A percentile compares a stretch with the other conserved stretches of the same genome.
These are phyloP conservation scores for Leptura quadrifasciata DNA, from an alignment of 2,888 invertebrate genomes.

Conservation along the genomic window DNA sequence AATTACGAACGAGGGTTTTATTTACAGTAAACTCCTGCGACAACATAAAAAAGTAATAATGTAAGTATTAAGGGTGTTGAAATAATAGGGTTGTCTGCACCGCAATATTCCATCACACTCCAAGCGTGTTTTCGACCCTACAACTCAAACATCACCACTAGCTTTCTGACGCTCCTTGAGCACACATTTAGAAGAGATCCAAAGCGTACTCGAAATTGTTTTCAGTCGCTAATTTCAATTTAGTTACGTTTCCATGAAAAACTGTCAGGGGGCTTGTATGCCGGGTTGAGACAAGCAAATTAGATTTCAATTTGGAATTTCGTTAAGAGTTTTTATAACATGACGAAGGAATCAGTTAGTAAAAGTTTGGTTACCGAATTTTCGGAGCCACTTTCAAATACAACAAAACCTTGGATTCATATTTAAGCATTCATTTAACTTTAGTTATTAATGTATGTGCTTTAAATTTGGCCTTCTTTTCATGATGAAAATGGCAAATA, in stretches of 20 bases:
- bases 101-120: conserved; percentile 51
- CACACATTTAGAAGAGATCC: conserved; percentile 17
- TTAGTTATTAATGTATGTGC: too few relatives aligned
- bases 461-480: too few relatives aligned
- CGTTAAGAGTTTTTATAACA: conserved; percentile 18
- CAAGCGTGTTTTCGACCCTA: conserved; percentile 7
- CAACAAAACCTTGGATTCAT: not conserved
- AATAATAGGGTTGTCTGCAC: conserved; percentile 53
- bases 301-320: conserved; percentile 17
- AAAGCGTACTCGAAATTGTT: conserved; percentile 33
- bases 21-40: conserved; percentile 51
- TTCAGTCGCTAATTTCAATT: conserved; percentile 37
- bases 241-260: conserved; percentile 23
- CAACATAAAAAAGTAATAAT: conserved; percentile 54
- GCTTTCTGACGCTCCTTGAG: conserved; percentile 30
- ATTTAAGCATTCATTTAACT: too few relatives aligned
- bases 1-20: conserved; percentile 54
- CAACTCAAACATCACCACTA: conserved; percentile 28
- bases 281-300: conserved; percentile 31
- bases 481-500: too few relatives aligned
- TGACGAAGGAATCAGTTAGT: not conserved
- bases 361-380: not conserved
- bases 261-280: conserved; percentile 1
- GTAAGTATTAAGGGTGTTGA: conserved; percentile 52
- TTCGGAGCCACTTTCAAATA: not conserved